Evolutionary conservation across 2,113 vertebrate species (phyloP).

Genomic region (Podarcis raffonei): DNA sequence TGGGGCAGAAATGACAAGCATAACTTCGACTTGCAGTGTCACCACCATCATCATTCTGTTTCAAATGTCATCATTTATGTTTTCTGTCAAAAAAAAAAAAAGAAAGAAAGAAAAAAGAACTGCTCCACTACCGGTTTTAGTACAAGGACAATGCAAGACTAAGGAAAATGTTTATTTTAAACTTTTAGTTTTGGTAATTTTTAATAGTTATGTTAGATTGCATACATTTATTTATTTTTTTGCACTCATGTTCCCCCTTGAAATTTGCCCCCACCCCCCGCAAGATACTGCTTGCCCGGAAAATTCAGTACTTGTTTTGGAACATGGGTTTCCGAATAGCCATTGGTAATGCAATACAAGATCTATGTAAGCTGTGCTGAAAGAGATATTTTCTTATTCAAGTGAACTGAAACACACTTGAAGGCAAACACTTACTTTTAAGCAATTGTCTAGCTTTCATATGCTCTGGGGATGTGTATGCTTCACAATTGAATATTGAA

Average conservation of each 20-base stretch:
- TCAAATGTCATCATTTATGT: not conserved
- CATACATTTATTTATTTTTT: constrained; percentile 32
- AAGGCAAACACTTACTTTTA: constrained; percentile 54
- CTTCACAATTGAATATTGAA: constrained; percentile 59
- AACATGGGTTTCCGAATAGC: constrained; percentile 56
- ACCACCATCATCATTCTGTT: not conserved
- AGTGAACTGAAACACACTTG: constrained; percentile 37
- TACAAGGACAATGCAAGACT: not conserved
- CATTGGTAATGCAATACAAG: constrained; percentile 47
- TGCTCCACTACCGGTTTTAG: not conserved
- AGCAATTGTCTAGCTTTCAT: constrained; percentile 49
- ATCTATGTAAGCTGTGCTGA: constrained; percentile 53
- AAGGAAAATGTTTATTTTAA: not conserved
- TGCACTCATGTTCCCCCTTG: not conserved
- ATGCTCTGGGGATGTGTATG: constrained; percentile 40
- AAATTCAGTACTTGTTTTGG: constrained; percentile 39
- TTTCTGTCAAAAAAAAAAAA: not conserved
- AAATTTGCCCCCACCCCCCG: not conserved
- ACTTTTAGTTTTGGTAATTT: constrained; percentile 2
- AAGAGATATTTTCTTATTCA: constrained; percentile 51
- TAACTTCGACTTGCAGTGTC: not conserved
- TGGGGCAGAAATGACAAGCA: constrained; percentile 9
- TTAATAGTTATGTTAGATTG: not conserved
- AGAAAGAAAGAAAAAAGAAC: too few species aligned
- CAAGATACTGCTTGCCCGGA: constrained; percentile 33